Conservation (phyloP, 2,888 invertebrate species). For the Tromatobia lineatoria region DNA sequence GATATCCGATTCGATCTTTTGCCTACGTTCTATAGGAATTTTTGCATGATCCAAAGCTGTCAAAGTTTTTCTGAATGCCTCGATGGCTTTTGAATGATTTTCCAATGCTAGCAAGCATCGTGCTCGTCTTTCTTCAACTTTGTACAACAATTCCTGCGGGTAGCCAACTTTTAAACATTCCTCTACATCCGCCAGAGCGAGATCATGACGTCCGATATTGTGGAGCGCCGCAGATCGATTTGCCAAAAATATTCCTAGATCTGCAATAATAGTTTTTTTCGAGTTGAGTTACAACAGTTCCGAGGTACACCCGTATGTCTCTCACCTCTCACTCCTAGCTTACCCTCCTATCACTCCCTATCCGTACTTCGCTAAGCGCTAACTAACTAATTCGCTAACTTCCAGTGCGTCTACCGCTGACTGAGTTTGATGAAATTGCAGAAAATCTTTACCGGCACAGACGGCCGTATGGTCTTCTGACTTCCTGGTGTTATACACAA, state of each 20-base stretch:
- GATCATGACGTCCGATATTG: conserved; percentile 89
- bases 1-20: conserved; percentile 89
- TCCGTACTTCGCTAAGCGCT: too few relatives aligned
- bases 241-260: conserved; percentile 90
- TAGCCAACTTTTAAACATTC: conserved; percentile 89
- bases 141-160: conserved; percentile 91
- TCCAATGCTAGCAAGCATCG: conserved; percentile 90
- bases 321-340: too few relatives aligned
- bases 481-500: too few relatives aligned
- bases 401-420: too few relatives aligned
- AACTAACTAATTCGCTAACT: too few relatives aligned
- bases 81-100: conserved; percentile 88
- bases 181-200: conserved; percentile 90
- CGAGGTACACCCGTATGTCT: too few relatives aligned
- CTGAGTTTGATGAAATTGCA: too few relatives aligned
- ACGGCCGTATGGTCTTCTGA: too few relatives aligned
- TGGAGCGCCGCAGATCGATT: conserved; percentile 94
- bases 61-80: conserved; percentile 90
- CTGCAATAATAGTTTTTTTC: conserved; percentile 80
- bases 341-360: too few relatives aligned
- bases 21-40: conserved; percentile 88
- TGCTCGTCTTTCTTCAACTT: conserved; percentile 91
- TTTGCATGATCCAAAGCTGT: conserved; percentile 89
- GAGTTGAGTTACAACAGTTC: too few relatives aligned
- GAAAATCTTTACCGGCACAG: too few relatives aligned